Conservation (phyloP, 2,797 vertebrate species). For the Sphaeramia orbicularis region DNA sequence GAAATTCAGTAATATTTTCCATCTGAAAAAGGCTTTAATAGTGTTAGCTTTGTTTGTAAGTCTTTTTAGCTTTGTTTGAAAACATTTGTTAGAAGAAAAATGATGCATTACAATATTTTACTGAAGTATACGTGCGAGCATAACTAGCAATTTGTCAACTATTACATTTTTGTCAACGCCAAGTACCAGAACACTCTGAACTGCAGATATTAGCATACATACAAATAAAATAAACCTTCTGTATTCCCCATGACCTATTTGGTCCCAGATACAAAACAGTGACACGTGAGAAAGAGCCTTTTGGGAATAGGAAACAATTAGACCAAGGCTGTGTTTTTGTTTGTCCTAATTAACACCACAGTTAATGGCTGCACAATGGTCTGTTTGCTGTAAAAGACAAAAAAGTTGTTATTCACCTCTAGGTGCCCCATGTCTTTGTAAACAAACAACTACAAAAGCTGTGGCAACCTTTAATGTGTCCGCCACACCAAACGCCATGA, state of each 20-base stretch:
- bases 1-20: too few relatives aligned
- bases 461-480: constrained; percentile 46
- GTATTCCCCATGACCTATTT: constrained; percentile 17
- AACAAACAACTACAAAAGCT: constrained; percentile 61
- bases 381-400: constrained; percentile 66
- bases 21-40: too few relatives aligned
- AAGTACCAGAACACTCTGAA: background rate
- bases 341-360: constrained; percentile 70
- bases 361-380: constrained; percentile 67
- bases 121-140: too few relatives aligned
- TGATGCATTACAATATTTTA: too few relatives aligned
- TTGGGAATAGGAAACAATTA: constrained; percentile 56
- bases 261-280: constrained; percentile 21
- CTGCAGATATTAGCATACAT: constrained; percentile 8
- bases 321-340: constrained; percentile 58
- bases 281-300: constrained; percentile 14
- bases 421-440: constrained; percentile 55
- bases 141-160: too few relatives aligned
- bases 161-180: too few relatives aligned
- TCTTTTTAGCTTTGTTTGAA: too few relatives aligned
- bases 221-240: constrained; percentile 7
- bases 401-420: constrained; percentile 54
- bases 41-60: too few relatives aligned
- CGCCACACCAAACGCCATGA: constrained; percentile 8
- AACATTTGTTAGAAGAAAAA: too few relatives aligned